These are phyloP conservation scores for Auanema sp. DNA, from an alignment of 2,888 invertebrate genomes.

Conservation along the genomic window DNA sequence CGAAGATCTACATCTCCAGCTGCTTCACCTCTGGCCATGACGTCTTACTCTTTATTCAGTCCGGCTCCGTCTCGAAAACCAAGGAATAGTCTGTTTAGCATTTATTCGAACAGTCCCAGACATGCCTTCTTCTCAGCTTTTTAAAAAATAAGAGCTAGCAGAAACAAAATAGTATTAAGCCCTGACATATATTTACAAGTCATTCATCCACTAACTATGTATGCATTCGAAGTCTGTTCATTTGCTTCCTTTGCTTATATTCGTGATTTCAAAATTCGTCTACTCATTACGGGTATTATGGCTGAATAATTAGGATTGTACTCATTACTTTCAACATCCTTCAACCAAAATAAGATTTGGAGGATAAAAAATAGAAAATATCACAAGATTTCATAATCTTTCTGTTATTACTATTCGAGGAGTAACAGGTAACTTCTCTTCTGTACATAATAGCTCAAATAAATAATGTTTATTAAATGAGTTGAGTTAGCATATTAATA, in stretches of 20 bases:
- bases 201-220: too few relatives aligned
- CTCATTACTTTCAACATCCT: too few relatives aligned
- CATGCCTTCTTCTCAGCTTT: constrained; percentile 58
- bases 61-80: constrained; percentile 45
- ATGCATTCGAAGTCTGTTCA: too few relatives aligned
- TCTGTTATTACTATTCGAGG: not conserved
- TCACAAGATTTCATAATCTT: not conserved
- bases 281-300: too few relatives aligned
- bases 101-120: constrained; percentile 41
- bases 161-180: too few relatives aligned
- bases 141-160: constrained; percentile 21
- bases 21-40: constrained; percentile 26
- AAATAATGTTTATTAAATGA: too few relatives aligned
- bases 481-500: too few relatives aligned
- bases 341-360: too few relatives aligned
- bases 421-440: not conserved
- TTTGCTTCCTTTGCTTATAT: too few relatives aligned
- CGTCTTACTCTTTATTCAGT: constrained; percentile 40
- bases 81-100: constrained; percentile 42
- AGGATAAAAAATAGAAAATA: not conserved
- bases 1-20: constrained; percentile 15
- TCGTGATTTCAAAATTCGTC: too few relatives aligned
- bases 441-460: not conserved
- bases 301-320: too few relatives aligned
- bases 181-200: too few relatives aligned